Conservation (phyloP, 2,113 vertebrate species). For the Pseudorasbora parva region DNA sequence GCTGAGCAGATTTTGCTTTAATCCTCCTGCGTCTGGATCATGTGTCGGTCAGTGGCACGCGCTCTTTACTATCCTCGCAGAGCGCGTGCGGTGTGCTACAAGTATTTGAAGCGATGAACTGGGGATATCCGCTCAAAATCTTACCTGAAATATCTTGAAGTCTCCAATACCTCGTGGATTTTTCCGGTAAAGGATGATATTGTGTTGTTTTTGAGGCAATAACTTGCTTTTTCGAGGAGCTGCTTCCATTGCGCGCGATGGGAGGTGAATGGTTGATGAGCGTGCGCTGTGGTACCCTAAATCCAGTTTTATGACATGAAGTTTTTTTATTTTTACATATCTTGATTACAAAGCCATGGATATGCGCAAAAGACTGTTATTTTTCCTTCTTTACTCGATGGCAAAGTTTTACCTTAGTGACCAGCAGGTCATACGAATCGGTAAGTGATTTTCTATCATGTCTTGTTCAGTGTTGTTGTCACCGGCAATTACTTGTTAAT, state of each 20-base stretch:
- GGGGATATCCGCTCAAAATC: background rate
- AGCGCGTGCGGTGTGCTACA: background rate
- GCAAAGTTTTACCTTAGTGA: slow-evolving; percentile 74
- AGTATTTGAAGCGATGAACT: background rate
- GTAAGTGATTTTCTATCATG: slow-evolving; percentile 74
- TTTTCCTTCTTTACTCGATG: slow-evolving; percentile 72
- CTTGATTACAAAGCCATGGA: slow-evolving; percentile 71
- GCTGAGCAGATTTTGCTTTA: slow-evolving; percentile 11
- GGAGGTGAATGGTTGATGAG: slow-evolving; percentile 21
- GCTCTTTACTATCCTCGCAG: slow-evolving; percentile 6
- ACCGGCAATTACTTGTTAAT: background rate
- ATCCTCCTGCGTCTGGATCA: slow-evolving; percentile 31
- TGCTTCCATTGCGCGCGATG: background rate
- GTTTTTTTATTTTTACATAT: slow-evolving; percentile 55
- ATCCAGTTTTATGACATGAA: slow-evolving; percentile 51
- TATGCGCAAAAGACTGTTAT: slow-evolving; percentile 69
- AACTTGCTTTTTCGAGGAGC: slow-evolving; percentile 1
- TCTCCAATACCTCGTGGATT: background rate
- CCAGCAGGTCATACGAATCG: slow-evolving; percentile 89
- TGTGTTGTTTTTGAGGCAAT: slow-evolving; percentile 18
- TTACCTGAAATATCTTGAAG: background rate
- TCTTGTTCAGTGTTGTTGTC: background rate
- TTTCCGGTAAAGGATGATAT: background rate
- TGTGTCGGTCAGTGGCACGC: background rate
- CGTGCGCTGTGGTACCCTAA: background rate